Conservation (phyloP, 2,888 invertebrate species). For the Phaonia tiefii region DNA sequence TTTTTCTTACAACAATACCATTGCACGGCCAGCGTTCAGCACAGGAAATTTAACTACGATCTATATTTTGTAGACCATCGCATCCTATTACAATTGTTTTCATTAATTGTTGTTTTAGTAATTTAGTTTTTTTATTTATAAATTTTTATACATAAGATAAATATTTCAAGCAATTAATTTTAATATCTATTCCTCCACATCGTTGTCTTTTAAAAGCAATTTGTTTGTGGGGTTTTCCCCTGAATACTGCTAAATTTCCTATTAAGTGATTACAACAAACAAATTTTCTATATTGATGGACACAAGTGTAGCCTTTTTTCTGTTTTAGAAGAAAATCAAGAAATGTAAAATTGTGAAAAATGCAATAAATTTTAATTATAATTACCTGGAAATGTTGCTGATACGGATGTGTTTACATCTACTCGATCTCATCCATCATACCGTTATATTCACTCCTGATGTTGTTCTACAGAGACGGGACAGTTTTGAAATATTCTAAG, state of each 20-base stretch:
- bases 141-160: too few relatives aligned
- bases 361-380: too few relatives aligned
- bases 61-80: too few relatives aligned
- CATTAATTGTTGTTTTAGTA: too few relatives aligned
- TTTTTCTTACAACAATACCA: too few relatives aligned
- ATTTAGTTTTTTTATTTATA: too few relatives aligned
- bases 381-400: not conserved
- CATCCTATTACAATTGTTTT: too few relatives aligned
- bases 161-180: too few relatives aligned
- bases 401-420: not conserved
- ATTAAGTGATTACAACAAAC: constrained; percentile 10
- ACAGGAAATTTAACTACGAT: too few relatives aligned
- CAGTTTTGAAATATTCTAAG: constrained; percentile 10
- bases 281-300: constrained; percentile 24
- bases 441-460: not conserved
- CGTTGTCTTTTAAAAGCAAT: constrained; percentile 6
- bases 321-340: too few relatives aligned
- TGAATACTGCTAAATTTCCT: not conserved
- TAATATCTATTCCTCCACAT: not conserved
- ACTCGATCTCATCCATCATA: not conserved
- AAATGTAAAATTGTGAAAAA: too few relatives aligned
- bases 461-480: not conserved
- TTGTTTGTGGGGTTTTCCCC: constrained; percentile 9
- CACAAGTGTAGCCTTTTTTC: not conserved
- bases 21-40: too few relatives aligned